phyloP scores from a whole-genome alignment of 2,113 vertebrate genomes.

The Lonchura striata region DNA sequence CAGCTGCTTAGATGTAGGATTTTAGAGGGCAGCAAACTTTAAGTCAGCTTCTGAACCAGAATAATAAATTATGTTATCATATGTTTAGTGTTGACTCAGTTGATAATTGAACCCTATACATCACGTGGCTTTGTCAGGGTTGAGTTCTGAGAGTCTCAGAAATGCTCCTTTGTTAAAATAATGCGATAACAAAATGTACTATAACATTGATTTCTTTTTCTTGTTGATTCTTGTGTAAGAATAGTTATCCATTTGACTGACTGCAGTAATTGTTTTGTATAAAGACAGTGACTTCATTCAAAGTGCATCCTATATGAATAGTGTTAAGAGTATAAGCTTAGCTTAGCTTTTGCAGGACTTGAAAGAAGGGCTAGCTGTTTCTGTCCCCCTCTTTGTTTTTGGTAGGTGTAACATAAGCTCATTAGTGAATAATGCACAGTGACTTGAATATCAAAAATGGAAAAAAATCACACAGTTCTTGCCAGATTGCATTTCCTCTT shows the following conservation, averaged over 20 bases:
- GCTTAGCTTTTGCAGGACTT: not conserved
- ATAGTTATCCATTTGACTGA: not conserved
- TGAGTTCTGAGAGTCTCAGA: not conserved
- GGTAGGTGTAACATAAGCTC: not conserved
- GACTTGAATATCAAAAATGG: not conserved
- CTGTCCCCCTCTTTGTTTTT: not conserved
- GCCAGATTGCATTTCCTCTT: not conserved
- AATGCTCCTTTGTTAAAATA: not conserved
- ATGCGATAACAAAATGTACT: not conserved
- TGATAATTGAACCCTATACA: not conserved
- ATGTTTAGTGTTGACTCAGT: fast-evolving
- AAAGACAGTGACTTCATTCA: not conserved
- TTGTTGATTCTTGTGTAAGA: not conserved
- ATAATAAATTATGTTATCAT: not conserved
- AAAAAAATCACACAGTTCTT: not conserved
- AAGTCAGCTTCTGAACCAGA: not conserved
- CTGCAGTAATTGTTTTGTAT: not conserved
- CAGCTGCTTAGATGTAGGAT: not conserved
- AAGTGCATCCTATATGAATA: not conserved
- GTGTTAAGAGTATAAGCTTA: not conserved
- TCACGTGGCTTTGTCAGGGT: not conserved
- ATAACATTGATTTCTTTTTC: not conserved
- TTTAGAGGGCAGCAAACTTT: not conserved
- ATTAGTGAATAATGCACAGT: not conserved
- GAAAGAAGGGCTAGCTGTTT: not conserved